Evolutionary conservation across 2,797 vertebrate genomes (phyloP).

Genomic region (Acrossocheilus fasciatus): DNA sequence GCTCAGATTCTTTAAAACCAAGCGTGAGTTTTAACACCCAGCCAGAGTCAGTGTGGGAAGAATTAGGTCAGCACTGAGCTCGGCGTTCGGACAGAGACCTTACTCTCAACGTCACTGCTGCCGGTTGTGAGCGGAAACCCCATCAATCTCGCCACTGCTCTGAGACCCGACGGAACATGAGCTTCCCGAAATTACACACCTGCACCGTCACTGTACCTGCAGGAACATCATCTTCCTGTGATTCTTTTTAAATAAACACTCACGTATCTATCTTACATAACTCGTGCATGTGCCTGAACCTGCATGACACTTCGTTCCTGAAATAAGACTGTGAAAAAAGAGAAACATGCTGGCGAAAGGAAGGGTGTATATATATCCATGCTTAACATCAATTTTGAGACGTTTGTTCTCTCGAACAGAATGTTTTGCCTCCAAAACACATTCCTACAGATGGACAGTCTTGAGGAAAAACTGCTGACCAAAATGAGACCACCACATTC

Average conservation of each 20-base stretch:
- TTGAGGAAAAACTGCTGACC: constrained; percentile 19
- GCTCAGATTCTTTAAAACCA: constrained; percentile 23
- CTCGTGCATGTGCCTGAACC: constrained; percentile 14
- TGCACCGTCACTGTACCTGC: neutral
- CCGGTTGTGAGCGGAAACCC: constrained; percentile 9
- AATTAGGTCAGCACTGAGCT: constrained; percentile 46
- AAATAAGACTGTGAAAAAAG: constrained; percentile 11
- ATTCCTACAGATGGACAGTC: constrained; percentile 32
- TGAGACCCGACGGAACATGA: neutral
- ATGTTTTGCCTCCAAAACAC: constrained; percentile 41
- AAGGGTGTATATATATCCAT: constrained; percentile 15
- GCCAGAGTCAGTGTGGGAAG: constrained; percentile 19
- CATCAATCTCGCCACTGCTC: neutral
- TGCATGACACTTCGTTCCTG: constrained; percentile 3
- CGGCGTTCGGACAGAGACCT: neutral
- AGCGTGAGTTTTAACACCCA: constrained; percentile 41
- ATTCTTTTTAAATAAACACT: constrained; percentile 24
- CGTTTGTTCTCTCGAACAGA: constrained; percentile 5
- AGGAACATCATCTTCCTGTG: neutral
- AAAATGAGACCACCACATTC: constrained; percentile 9
- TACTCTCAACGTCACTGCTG: constrained; percentile 18
- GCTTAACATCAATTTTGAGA: constrained; percentile 44
- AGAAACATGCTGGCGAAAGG: constrained; percentile 18
- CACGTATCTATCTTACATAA: constrained; percentile 1
- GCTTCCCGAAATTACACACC: neutral